phyloP scores from a whole-genome alignment of 1,140 invertebrate genomes.

The Diuraphis noxia region DNA sequence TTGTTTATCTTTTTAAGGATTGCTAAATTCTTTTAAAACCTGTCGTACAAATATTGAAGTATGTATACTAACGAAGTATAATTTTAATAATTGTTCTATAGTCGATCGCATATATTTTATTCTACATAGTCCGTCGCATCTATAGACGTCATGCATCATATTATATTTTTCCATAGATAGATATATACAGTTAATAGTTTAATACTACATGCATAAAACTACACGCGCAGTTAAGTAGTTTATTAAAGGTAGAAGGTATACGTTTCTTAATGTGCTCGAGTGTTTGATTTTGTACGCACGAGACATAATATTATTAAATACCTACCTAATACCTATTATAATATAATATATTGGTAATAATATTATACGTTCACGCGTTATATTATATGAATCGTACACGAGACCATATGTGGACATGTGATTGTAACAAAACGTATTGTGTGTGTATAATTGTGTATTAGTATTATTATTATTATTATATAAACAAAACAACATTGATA shows the following conservation, averaged over 20 bases:
- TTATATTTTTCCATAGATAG: background rate
- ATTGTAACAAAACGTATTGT: background rate
- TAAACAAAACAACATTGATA: background rate
- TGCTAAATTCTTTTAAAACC: background rate
- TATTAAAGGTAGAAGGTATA: background rate
- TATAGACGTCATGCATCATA: background rate
- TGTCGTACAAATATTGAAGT: background rate
- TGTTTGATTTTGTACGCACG: background rate
- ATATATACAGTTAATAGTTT: too few species aligned
- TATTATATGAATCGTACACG: background rate
- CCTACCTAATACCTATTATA: background rate
- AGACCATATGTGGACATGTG: background rate
- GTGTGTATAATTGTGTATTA: background rate
- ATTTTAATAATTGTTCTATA: background rate
- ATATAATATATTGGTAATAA: background rate
- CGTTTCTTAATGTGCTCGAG: background rate
- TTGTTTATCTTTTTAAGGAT: background rate
- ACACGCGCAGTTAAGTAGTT: background rate
- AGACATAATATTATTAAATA: background rate
- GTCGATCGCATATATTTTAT: background rate
- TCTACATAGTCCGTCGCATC: background rate
- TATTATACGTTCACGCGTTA: background rate
- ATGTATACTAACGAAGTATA: background rate
- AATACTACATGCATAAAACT: too few species aligned
- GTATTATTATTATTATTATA: background rate